Percentiles rank a stretch among this genome's conserved stretches.
Evolutionary conservation across 2,113 vertebrate genomes (phyloP).

Genomic region (Galeopterus variegatus): DNA sequence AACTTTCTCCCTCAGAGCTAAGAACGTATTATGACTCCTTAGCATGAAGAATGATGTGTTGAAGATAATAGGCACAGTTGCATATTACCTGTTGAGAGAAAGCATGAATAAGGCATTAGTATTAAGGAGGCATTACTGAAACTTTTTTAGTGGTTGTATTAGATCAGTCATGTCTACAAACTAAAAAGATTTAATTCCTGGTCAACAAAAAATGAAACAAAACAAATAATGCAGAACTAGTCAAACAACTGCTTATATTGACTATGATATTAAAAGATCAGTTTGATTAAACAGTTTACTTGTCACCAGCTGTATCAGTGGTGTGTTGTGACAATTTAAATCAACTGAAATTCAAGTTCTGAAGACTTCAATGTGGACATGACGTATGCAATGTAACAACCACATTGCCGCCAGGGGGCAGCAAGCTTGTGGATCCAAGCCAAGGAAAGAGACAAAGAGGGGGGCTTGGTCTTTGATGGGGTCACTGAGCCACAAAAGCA

Average conservation of each 20-base stretch:
- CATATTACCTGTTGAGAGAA: neutral
- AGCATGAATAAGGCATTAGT: neutral
- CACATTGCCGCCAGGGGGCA: neutral
- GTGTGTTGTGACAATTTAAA: neutral
- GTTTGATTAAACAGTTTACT: slow-evolving; percentile 5
- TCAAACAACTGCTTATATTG: neutral
- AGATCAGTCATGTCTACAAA: neutral
- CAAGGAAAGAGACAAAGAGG: neutral
- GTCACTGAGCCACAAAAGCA: neutral
- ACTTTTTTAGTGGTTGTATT: neutral
- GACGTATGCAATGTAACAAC: neutral
- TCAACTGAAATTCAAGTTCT: neutral
- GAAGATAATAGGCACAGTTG: neutral
- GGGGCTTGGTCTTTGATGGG: neutral
- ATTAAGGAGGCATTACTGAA: neutral
- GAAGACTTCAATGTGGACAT: neutral
- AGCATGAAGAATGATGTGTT: neutral
- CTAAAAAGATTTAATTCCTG: neutral
- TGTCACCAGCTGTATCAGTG: neutral
- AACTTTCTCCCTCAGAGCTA: neutral
- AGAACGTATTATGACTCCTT: neutral
- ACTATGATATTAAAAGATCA: neutral
- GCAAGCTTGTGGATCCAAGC: neutral
- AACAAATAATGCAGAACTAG: neutral
- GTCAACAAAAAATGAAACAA: slow-evolving; percentile 42